Conservation (phyloP, 1,140 invertebrate species). For the Trinorchestia longiramus region DNA sequence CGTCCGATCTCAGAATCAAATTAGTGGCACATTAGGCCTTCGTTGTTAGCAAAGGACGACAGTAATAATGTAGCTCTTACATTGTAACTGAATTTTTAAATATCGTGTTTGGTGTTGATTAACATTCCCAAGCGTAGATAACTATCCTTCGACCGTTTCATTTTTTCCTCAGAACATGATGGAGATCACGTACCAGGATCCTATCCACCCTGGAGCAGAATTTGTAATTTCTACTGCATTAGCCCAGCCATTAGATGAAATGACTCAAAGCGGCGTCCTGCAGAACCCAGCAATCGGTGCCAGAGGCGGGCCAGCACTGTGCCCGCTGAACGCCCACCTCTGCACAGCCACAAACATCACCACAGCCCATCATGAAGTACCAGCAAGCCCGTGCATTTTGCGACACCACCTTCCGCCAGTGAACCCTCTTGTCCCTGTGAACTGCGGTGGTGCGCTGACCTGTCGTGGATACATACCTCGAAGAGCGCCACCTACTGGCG, state of each 20-base stretch:
- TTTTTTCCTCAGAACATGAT: not conserved
- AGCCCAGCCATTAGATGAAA: not conserved
- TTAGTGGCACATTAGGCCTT: too few relatives aligned
- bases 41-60: too few relatives aligned
- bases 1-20: too few relatives aligned
- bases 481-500: not conserved
- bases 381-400: not conserved
- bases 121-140: too few relatives aligned
- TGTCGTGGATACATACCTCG: not conserved
- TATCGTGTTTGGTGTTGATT: too few relatives aligned
- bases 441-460: not conserved
- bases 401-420: not conserved
- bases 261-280: not conserved
- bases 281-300: not conserved
- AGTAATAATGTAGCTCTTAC: too few relatives aligned
- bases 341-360: conserved; percentile 1
- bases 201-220: conserved; percentile 21
- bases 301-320: not conserved
- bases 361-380: not conserved
- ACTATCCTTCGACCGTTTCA: too few relatives aligned
- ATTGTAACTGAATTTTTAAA: too few relatives aligned
- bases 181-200: not conserved
- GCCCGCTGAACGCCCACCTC: not conserved
- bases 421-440: not conserved
- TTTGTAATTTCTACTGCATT: not conserved